Evolutionary conservation across 1,140 invertebrate species (phyloP).

Genomic region (Caenorhabditis elegans): WBcel235 BX284606.5:10450501-10451000

Average conservation of each 20-base stretch:
- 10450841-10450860: neutral
- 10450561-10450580: too few species aligned
- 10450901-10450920: conserved; percentile 18
- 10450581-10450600: too few species aligned
- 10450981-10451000: too few species aligned
- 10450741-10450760: neutral
- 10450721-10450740: neutral
- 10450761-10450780: conserved; percentile 11
- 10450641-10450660: neutral
- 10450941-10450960: neutral
- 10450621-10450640: neutral
- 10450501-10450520: too few species aligned
- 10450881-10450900: neutral
- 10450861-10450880: neutral
- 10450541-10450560: too few species aligned
- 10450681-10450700: neutral
- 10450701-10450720: neutral
- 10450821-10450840: neutral
- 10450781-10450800: conserved; percentile 29
- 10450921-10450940: neutral
- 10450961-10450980: neutral
- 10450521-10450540: too few species aligned
- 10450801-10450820: neutral
- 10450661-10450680: neutral
- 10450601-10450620: too few species aligned